These are phyloP conservation scores for Mastomys coucha DNA, from an alignment of 2,113 vertebrate genomes.

Conservation along the genomic window DNA sequence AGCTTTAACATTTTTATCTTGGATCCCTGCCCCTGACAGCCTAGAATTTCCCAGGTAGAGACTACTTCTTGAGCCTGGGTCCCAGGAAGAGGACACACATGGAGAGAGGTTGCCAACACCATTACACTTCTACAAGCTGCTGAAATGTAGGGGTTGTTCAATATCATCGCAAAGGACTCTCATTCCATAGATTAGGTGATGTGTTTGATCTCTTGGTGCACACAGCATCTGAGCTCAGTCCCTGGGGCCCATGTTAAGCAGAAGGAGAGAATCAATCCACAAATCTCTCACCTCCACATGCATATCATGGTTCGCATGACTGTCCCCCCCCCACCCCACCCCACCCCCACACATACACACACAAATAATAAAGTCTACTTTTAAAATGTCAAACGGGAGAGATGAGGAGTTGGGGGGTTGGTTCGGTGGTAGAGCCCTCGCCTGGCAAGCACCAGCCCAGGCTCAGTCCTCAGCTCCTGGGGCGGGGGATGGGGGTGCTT, in stretches of 20 bases:
- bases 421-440: neutral
- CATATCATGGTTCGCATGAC: neutral
- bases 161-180: neutral
- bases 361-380: neutral
- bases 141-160: neutral
- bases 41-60: neutral
- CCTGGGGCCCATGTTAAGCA: neutral
- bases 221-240: neutral
- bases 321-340: fast-evolving
- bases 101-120: neutral
- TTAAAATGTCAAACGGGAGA: too few relatives aligned
- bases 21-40: neutral
- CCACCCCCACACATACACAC: too few relatives aligned
- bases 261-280: neutral
- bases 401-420: neutral
- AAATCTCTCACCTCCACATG: neutral
- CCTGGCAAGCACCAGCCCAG: neutral
- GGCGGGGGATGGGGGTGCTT: neutral
- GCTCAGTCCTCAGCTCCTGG: neutral
- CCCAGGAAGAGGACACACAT: too few relatives aligned
- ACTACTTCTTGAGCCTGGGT: neutral
- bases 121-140: neutral
- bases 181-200: too few relatives aligned
- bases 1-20: neutral
- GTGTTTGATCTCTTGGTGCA: too few relatives aligned